Evolutionary conservation across 2,113 vertebrate genomes (phyloP).

Genomic region (Percina caprodes): DNA sequence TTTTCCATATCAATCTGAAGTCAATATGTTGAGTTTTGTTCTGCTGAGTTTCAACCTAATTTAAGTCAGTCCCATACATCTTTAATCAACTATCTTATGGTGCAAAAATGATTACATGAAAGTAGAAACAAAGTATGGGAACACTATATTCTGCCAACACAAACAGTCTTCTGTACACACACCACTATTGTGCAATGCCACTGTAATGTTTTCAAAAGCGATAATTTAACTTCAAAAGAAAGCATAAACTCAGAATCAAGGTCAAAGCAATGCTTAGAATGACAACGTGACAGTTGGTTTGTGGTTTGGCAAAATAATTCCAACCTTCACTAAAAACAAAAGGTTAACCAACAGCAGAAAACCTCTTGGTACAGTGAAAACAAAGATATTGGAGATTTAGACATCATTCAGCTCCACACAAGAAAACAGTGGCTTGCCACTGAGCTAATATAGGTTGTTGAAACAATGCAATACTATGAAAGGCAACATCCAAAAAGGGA

Average conservation of each 20-base stretch:
- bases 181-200: background rate
- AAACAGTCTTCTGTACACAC: background rate
- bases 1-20: background rate
- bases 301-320: slow-evolving; percentile 18
- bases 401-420: slow-evolving; percentile 2
- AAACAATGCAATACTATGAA: background rate
- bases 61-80: background rate
- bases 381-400: background rate
- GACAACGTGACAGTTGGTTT: slow-evolving; percentile 17
- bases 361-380: background rate
- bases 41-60: background rate
- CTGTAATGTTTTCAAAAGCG: background rate
- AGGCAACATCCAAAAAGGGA: background rate
- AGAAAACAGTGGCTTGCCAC: background rate
- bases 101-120: background rate
- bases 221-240: background rate
- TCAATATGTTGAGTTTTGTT: background rate
- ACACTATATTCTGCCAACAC: background rate
- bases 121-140: background rate
- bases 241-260: background rate
- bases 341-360: slow-evolving; percentile 30
- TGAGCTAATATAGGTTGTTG: background rate
- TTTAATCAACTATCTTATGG: background rate
- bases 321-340: slow-evolving; percentile 4
- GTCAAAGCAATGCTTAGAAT: slow-evolving; percentile 17